These are phyloP conservation scores for Lysiphlebus fabarum DNA, from an alignment of 1,140 invertebrate genomes.

Conservation along the genomic window DNA sequence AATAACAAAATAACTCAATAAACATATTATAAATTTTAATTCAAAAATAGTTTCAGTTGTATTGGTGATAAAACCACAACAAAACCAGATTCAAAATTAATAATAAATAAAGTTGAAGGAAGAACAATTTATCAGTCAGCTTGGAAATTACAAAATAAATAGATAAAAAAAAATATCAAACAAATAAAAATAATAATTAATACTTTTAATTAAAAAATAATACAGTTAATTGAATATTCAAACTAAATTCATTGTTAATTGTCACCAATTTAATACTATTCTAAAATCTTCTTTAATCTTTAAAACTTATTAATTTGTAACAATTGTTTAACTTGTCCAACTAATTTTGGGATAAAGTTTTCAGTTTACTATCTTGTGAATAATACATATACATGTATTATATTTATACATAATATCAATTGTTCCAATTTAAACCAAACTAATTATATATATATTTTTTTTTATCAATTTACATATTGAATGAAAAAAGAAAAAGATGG, in stretches of 20 bases:
- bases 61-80: conserved; percentile 8
- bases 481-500: no score
- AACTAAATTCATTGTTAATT: background rate
- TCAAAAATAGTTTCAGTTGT: conserved; percentile 13
- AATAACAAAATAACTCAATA: no score
- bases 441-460: no score
- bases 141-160: background rate
- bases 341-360: conserved; percentile 17
- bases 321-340: conserved; percentile 18
- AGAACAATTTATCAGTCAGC: background rate
- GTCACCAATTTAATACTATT: background rate
- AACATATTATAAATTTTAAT: conserved; percentile 1
- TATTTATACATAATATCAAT: background rate
- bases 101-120: conserved; percentile 7
- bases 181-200: no score
- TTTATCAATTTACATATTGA: background rate
- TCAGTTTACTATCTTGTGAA: no score
- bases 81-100: conserved; percentile 14
- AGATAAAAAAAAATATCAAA: no score
- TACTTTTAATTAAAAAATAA: no score
- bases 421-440: no score
- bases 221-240: background rate
- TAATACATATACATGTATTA: no score
- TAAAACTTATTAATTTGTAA: background rate
- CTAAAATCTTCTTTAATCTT: background rate